Base-by-base conservation (phyloP, 1,140 invertebrate species). In the Periplaneta americana region DNA sequence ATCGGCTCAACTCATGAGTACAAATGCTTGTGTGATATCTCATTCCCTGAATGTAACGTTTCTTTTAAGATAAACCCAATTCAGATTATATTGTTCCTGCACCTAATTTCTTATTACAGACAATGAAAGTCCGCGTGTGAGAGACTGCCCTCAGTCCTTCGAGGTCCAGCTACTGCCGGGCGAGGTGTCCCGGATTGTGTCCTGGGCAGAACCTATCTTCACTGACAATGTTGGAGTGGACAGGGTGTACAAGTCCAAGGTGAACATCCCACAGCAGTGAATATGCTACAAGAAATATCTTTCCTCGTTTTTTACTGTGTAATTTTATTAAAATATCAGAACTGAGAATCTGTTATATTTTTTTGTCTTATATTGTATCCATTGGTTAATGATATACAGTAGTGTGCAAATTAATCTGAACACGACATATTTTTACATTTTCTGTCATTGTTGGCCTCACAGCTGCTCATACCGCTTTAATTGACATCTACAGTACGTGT, bases 201-300 rank as follows among this genome's bases (percentile, higher is more conserved):
- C 89, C 80, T 95, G 94, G 94, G 90, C 91, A 78, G 93, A 94
- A 84, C 94, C 94, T 0, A 86, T 88, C 15, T 94, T 95, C 83
- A 88, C 87, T 17, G 93, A 94, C 85, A 93, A 93, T 84, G 90
- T 93, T 15, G 87, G 86, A 78, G 85, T 94, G 8, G 87, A 90
- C 3, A 88, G 89, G 74, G 87, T 93, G 76, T 92, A 91, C 83
- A 93, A 93, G 85, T 93, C 93, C 0, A 89, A 91, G 85, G 93
- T 94, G 85, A 86, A n/a, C n/a, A n/a, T n/a, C n/a, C n/a, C n/a
- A n/a, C n/a, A n/a, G n/a, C n/a, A n/a, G n/a, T n/a, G n/a, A n/a
- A n/a, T n/a, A n/a, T n/a, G n/a, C n/a, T n/a, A n/a, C n/a, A n/a
- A n/a, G n/a, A n/a, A n/a, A n/a, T n/a, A n/a, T n/a, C n/a, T n/a